A percentile compares a stretch with the other conserved stretches of the same genome.
Evolutionary conservation across 2,888 invertebrate species (phyloP).

Genomic region (Epinotia nisella): DNA sequence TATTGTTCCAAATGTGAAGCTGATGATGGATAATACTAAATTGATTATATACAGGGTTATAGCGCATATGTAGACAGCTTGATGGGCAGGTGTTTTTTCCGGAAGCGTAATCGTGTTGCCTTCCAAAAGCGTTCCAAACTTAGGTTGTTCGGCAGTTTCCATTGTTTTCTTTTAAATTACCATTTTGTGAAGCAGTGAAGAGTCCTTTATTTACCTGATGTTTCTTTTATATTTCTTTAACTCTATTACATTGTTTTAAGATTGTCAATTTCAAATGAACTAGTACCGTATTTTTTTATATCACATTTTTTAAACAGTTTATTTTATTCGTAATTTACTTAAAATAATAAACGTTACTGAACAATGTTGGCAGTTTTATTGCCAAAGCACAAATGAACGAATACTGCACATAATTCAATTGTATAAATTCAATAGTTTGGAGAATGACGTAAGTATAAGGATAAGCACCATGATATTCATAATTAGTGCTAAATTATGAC

Average conservation of each 20-base stretch:
- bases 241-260: too few relatives aligned
- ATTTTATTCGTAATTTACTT: too few relatives aligned
- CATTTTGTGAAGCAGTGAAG: neutral
- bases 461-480: neutral
- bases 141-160: neutral
- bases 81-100: neutral
- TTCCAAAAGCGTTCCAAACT: neutral
- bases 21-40: neutral
- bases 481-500: neutral
- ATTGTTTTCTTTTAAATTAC: neutral
- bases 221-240: too few relatives aligned
- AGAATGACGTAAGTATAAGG: neutral
- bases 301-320: too few relatives aligned
- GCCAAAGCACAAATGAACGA: neutral
- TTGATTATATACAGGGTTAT: neutral
- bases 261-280: too few relatives aligned
- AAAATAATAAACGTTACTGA: neutral
- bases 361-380: neutral
- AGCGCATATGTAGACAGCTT: constrained; percentile 8
- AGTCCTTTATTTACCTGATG: too few relatives aligned
- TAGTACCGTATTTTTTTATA: too few relatives aligned
- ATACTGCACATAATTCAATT: neutral
- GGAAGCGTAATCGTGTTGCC: neutral
- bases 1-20: neutral
- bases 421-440: too few relatives aligned